A percentile compares a stretch with the other conserved stretches of the same genome.
Conservation (phyloP, 2,113 vertebrate genomes). For the Gnathonemus echidnorhynchus region DNA sequence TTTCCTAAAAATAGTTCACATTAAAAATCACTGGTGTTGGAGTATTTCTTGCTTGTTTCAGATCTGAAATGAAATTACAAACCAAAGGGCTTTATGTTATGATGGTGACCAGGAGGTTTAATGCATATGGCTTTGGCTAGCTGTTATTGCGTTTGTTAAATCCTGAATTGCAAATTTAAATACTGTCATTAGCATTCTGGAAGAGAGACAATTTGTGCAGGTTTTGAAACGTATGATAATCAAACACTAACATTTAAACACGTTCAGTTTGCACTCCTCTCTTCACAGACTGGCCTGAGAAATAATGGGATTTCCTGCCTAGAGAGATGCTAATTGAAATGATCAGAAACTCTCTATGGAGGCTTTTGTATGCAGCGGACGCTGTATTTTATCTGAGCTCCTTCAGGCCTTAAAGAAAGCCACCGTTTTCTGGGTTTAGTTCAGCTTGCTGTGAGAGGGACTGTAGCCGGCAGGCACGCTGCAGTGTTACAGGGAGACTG, state of each 20-base stretch:
- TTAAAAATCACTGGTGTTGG: not conserved
- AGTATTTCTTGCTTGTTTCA: not conserved
- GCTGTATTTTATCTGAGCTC: not conserved
- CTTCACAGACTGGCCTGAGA: not conserved
- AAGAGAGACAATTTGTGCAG: not conserved
- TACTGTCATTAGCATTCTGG: not conserved
- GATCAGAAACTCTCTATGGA: not conserved
- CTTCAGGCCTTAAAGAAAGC: not conserved
- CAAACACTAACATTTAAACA: not conserved
- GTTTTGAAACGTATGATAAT: not conserved
- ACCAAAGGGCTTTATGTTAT: not conserved
- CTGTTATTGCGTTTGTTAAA: not conserved
- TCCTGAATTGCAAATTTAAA: not conserved
- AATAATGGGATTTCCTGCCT: not conserved
- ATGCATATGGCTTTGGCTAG: not conserved
- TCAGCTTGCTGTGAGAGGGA: not conserved
- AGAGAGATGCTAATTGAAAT: not conserved
- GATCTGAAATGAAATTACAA: not conserved
- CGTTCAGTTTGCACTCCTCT: not conserved
- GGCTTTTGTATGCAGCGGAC: not conserved
- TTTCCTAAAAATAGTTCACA: not conserved
- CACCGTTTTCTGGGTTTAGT: not conserved
- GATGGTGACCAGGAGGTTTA: not conserved
- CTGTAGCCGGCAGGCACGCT: not conserved
- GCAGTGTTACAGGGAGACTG: not conserved